These are phyloP conservation scores for Darevskia nairensis DNA, from an alignment of 2,797 vertebrate genomes.

Conservation along the genomic window DNA sequence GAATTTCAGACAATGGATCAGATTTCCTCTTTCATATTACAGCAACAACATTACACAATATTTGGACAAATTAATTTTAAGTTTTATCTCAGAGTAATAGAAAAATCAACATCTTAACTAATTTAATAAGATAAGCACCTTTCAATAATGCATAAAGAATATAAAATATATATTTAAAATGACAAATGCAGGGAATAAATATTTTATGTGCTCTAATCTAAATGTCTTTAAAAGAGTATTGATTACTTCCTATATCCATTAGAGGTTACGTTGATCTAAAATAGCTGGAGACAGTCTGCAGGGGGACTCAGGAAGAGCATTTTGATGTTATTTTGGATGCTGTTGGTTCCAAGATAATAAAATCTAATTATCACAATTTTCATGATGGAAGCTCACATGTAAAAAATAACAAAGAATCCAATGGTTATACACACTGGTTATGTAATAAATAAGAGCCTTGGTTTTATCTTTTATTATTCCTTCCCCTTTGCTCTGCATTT, in stretches of 20 bases:
- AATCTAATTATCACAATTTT: slow-evolving; percentile 43
- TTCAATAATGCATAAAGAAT: slow-evolving; percentile 75
- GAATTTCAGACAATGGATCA: slow-evolving; percentile 14
- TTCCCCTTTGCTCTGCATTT: neutral
- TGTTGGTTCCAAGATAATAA: slow-evolving; percentile 44
- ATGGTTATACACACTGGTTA: neutral
- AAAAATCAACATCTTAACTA: slow-evolving; percentile 68
- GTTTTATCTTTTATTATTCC: neutral
- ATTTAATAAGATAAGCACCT: slow-evolving; percentile 71
- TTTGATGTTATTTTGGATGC: slow-evolving; percentile 62
- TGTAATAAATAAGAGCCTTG: neutral
- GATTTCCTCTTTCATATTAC: neutral
- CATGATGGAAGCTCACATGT: slow-evolving; percentile 32
- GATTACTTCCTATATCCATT: slow-evolving; percentile 86
- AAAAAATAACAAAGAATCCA: slow-evolving; percentile 16
- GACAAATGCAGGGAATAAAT: slow-evolving; percentile 80
- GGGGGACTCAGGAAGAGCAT: slow-evolving; percentile 31
- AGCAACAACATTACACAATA: slow-evolving; percentile 14
- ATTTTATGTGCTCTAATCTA: slow-evolving; percentile 81
- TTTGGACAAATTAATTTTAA: slow-evolving; percentile 41
- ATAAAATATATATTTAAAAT: slow-evolving; percentile 70
- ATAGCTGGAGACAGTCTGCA: slow-evolving; percentile 76
- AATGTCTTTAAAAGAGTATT: slow-evolving; percentile 83
- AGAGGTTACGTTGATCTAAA: slow-evolving; percentile 78
- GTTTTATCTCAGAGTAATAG: slow-evolving; percentile 49